Evolutionary conservation across 1,140 invertebrate species (phyloP).

Genomic region (Cyrtorhinus lividipennis): DNA sequence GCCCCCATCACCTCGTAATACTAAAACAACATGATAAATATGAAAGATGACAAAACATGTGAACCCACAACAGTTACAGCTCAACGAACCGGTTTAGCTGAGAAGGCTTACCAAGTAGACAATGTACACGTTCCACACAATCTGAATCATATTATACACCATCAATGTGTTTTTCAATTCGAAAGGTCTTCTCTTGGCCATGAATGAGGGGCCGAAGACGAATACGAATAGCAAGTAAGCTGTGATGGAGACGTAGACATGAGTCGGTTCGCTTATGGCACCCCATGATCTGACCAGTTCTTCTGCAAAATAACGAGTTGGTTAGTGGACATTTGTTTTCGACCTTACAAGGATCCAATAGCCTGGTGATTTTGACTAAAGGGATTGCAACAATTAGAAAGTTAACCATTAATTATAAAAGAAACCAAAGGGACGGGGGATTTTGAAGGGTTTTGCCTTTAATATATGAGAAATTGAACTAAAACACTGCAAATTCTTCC

Average conservation of each 20-base stretch:
- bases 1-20: background rate
- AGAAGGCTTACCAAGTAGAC: constrained; percentile 40
- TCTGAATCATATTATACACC: constrained; percentile 58
- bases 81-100: no score
- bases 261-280: background rate
- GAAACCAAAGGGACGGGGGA: no score
- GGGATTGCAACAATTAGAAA: no score
- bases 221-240: constrained; percentile 51
- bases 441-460: no score
- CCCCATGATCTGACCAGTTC: constrained; percentile 7
- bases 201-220: constrained; percentile 51
- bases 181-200: constrained; percentile 55
- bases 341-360: no score
- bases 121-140: constrained; percentile 44
- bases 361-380: no score
- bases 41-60: no score
- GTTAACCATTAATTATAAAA: no score
- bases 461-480: no score
- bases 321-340: no score
- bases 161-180: constrained; percentile 54
- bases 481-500: no score
- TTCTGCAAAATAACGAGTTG: constrained; percentile 2
- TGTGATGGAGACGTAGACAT: constrained; percentile 33
- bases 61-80: no score
- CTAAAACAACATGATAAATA: background rate